Conservation (phyloP, 64 coral and sea anemone genomes). For the Actinia tenebrosa region DNA sequence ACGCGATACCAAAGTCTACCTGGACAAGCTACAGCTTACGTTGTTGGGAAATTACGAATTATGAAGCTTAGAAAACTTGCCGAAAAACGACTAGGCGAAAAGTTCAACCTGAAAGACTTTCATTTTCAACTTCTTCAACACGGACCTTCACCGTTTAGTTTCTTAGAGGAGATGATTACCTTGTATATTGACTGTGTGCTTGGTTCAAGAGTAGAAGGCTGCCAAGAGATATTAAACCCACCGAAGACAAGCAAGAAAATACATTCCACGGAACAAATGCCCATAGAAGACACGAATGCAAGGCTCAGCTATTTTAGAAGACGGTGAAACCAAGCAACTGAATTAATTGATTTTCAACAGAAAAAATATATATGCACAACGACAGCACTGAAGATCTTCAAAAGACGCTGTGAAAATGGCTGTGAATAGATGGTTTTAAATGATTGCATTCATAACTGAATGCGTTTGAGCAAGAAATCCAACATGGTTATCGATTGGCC, state of each 20-base stretch:
- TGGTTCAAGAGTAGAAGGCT: not conserved
- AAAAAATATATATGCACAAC: not conserved
- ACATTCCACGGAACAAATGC: not conserved
- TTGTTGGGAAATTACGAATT: slow-evolving; percentile 62
- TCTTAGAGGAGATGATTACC: slow-evolving; percentile 51
- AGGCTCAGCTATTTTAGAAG: not conserved
- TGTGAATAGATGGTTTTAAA: no score
- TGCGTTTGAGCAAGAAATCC: not conserved
- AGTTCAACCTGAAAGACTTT: slow-evolving; percentile 77
- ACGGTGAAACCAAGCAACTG: not conserved
- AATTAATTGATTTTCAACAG: not conserved
- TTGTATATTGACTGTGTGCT: slow-evolving; percentile 53
- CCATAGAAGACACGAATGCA: not conserved
- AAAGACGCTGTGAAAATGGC: not conserved
- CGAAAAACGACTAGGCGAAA: slow-evolving; percentile 28
- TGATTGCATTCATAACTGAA: not conserved
- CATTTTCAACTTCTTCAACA: slow-evolving; percentile 77
- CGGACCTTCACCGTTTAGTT: slow-evolving; percentile 63
- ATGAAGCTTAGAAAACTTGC: slow-evolving; percentile 56
- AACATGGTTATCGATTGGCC: not conserved
- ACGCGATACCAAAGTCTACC: slow-evolving; percentile 87
- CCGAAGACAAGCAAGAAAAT: not conserved
- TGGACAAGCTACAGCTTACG: slow-evolving; percentile 80
- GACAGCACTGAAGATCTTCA: no score
- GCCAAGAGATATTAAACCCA: not conserved